Base-by-base conservation (phyloP, 2,113 vertebrate species). In the Hippolais icterina region DNA sequence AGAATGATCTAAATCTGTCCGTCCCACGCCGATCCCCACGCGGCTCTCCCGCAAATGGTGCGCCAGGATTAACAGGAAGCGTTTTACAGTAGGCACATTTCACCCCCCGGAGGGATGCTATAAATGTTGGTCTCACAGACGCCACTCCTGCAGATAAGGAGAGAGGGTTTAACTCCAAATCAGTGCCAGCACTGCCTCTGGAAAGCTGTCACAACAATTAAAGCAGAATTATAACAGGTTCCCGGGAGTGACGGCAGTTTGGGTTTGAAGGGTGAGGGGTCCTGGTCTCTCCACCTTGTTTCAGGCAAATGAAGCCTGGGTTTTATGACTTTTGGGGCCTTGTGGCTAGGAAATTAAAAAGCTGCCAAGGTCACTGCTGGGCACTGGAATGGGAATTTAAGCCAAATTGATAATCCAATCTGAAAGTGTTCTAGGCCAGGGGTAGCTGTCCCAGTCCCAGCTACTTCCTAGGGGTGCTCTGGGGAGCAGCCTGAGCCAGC, bases 1-100 rank as follows among this genome's bases (percentile, higher is more conserved):
- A 0, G 59, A 61, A 76, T 79, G 88, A 89, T 94, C 94, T 96
- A 95, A 95, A 97, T 94, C 88, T 15, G 88, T 75, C 33, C 31
- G 75, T 95, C 83, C 95, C 90, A 83, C 33, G 10, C 88, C 37
- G 83, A 87, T 95, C 89, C 96, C 95, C 91, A 14, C 0, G 37
- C 0, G 89, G 59, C 72, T 47, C 70, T 85, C 75, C 83, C 4
- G 54, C 84, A 93, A 84, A 92, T 37, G 81, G 57, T 83, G 92
- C 68, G 2, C 94, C 95, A 96, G 96, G 97, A 97, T 97, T 97
- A 96, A 97, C 94, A n/a, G 78, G 70, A 60, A 6, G 28, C 27
- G 8, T 93, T 93, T 95, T 95, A 63, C 95, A 96, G 96, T 93
- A 96, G 96, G 96, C 95, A 96, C 96, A 93, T 94, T 95, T 97